Evolutionary conservation across 2,797 vertebrate genomes (phyloP), one percentile per base, ranked within the genome.

Genomic region (Austrolebias charrua): DNA sequence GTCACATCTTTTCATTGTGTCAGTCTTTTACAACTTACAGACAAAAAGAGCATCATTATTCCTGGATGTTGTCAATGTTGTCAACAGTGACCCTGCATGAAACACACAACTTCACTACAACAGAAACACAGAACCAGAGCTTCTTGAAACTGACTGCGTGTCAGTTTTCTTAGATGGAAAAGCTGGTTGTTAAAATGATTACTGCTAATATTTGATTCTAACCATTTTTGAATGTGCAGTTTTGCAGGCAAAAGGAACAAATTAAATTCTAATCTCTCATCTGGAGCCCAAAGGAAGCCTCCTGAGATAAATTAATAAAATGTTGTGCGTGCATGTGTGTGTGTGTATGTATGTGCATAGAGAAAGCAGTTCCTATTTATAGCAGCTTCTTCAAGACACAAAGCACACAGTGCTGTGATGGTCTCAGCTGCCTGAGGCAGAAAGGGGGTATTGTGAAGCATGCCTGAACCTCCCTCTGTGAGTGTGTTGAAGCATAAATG

Each of bases 331-430:
- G 54, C 33, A 42, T 15, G 49, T 29, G 38, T 19, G 24, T 44
- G 49, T 29, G 48, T 19, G 38, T 44, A 24, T 44, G 56, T 10
- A 18, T 24, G 49, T 18, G 42, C 29, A 19, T 43, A 40, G 31
- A 31, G 53, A 66, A 69, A 58, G 70, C 72, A 55, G 28, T 66
- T 76, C 66, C 86, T 91, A 90, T 90, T 92, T 89, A 90, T 90
- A 92, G 88, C 71, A 78, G 66, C 81, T 87, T 88, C 86, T 85
- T 84, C 18, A 56, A 88, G 86, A 90, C 82, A 91, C 83, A 91
- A 88, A 92, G 88, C 83, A 80, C 78, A 85, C 76, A 85, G 80
- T 78, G 82, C 85, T 82, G 81, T 66, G 78, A 87, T 84, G 83
- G 76, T 71, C 78, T 82, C 76, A 86, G 80, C 76, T 85, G 86